These are phyloP conservation scores for Plectropomus leopardus DNA, from an alignment of 2,113 vertebrate genomes.

Conservation along the genomic window DNA sequence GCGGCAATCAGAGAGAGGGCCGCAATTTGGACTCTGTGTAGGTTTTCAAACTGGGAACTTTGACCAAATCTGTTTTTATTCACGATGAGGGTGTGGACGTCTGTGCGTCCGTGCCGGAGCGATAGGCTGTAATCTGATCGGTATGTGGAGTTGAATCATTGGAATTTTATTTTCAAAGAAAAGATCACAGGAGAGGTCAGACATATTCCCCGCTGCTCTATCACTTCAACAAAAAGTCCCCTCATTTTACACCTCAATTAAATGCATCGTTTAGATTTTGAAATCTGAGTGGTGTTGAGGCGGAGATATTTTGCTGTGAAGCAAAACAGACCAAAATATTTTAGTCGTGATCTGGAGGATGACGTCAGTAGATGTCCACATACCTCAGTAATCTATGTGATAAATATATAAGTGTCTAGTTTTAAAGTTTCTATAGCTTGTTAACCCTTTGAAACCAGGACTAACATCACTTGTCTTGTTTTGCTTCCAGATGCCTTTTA, in stretches of 20 bases:
- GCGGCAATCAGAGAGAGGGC: constrained; percentile 57
- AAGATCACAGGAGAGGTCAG: constrained; percentile 16
- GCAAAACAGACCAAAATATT: not conserved
- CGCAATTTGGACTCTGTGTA: constrained; percentile 40
- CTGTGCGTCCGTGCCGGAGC: constrained; percentile 37
- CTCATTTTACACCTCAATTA: not conserved
- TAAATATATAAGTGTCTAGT: not conserved
- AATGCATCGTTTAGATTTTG: not conserved
- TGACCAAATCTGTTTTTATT: constrained; percentile 66
- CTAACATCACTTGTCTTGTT: too few species aligned
- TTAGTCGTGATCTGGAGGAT: not conserved
- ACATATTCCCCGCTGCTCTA: not conserved
- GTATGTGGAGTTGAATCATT: constrained; percentile 46
- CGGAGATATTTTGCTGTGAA: not conserved
- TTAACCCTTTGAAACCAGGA: too few species aligned
- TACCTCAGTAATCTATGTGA: not conserved
- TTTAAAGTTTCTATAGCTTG: not conserved
- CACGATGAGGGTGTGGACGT: constrained; percentile 62
- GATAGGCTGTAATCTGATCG: constrained; percentile 57
- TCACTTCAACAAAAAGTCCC: not conserved
- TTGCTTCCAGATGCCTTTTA: too few species aligned
- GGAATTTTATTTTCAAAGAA: constrained; percentile 5
- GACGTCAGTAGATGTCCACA: not conserved
- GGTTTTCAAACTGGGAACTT: constrained; percentile 43
- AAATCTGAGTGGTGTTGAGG: not conserved